Conservation (phyloP, 92 coral and sea anemone species). For the Muricea muricata region DNA sequence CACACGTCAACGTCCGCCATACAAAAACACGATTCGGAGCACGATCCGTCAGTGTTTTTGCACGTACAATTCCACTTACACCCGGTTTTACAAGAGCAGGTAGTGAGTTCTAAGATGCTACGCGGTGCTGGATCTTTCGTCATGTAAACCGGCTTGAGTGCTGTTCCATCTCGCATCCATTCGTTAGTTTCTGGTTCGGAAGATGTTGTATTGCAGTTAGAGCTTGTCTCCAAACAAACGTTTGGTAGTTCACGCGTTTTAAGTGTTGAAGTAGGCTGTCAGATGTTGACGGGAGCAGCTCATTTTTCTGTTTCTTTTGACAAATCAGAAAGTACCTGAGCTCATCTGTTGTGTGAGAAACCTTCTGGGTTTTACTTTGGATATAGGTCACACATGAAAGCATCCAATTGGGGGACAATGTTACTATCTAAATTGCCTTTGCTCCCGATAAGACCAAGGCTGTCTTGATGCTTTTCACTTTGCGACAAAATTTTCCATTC, state of each 20-base stretch:
- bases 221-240: slow-evolving; percentile 64
- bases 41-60: slow-evolving; percentile 45
- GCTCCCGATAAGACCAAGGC: slow-evolving; percentile 53
- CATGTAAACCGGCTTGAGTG: slow-evolving; percentile 39
- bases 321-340: too few relatives aligned
- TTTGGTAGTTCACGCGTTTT: slow-evolving; percentile 31
- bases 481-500: slow-evolving; percentile 30
- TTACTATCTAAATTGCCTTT: too few relatives aligned
- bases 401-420: too few relatives aligned
- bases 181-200: slow-evolving; percentile 63
- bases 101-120: slow-evolving; percentile 67
- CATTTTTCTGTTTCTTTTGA: too few relatives aligned
- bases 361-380: slow-evolving; percentile 52
- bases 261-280: slow-evolving; percentile 45
- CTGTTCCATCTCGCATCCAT: slow-evolving; percentile 59
- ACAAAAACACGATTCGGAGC: slow-evolving; percentile 54
- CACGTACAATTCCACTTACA: slow-evolving; percentile 55
- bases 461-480: slow-evolving; percentile 46
- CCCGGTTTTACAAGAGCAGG: slow-evolving; percentile 55
- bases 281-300: too few relatives aligned
- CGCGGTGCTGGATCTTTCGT: slow-evolving; percentile 68
- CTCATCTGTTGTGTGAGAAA: slow-evolving; percentile 43
- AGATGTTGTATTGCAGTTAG: slow-evolving; percentile 64
- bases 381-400: too few relatives aligned
- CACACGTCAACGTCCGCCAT: slow-evolving; percentile 55